Conservation (phyloP, 2,888 invertebrate genomes). For the Drosophila histrio region DNA sequence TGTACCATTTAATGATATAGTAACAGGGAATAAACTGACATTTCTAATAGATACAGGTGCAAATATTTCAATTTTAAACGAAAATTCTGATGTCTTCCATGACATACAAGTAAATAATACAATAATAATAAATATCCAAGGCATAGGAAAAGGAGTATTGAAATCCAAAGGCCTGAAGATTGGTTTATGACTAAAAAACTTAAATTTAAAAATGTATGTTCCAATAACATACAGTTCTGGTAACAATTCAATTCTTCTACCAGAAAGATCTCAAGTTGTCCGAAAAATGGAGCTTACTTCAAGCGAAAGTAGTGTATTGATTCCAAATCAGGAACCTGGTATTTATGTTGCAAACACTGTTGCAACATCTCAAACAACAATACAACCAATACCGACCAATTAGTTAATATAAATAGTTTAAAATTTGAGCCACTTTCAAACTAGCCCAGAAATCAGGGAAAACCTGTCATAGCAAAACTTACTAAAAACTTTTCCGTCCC, state of each 20-base stretch:
- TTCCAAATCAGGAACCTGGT: no score
- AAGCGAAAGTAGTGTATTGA: background rate
- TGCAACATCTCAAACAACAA: conserved; percentile 1
- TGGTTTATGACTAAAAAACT: background rate
- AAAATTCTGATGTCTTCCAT: no score
- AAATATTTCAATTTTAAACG: no score
- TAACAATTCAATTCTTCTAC: no score
- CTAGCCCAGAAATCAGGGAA: background rate
- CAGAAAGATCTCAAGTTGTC: conserved; percentile 15
- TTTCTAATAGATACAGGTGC: no score
- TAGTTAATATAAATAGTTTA: background rate
- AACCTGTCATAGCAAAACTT: background rate
- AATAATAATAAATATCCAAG: conserved; percentile 1
- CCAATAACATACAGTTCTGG: no score
- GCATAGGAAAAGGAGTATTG: background rate
- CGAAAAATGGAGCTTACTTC: background rate
- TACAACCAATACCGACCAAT: background rate
- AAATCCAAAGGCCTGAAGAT: background rate
- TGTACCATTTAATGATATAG: background rate
- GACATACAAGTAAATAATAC: no score
- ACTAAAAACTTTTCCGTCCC: background rate
- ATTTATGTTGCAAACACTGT: conserved; percentile 3
- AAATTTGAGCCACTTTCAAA: background rate
- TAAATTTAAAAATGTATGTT: background rate
- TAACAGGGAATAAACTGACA: background rate